Evolutionary conservation across 2,797 vertebrate species (phyloP).

Genomic region (Characodon lateralis): DNA sequence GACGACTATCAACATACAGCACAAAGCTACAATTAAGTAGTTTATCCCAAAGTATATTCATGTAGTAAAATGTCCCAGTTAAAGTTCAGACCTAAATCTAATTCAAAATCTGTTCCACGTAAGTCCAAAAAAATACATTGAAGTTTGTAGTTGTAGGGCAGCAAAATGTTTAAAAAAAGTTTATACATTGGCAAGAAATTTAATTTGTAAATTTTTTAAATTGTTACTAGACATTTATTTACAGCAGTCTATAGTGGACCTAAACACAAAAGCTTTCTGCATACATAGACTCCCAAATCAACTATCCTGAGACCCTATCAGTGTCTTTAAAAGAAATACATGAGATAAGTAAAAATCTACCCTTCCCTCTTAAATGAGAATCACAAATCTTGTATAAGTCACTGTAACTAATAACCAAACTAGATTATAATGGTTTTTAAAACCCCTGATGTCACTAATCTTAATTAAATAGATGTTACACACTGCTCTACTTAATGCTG

Average conservation of each 20-base stretch:
- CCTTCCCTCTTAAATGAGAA: not conserved
- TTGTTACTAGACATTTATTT: not conserved
- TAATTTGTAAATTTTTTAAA: not conserved
- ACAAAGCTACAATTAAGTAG: not conserved
- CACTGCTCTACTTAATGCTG: not conserved
- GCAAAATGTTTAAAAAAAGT: not conserved
- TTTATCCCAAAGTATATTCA: not conserved
- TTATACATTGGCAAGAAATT: not conserved
- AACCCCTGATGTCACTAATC: not conserved
- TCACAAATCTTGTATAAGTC: not conserved
- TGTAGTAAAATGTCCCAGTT: not conserved
- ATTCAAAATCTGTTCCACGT: not conserved
- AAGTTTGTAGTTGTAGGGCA: not conserved
- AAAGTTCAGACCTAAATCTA: not conserved
- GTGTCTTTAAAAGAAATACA: not conserved
- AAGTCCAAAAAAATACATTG: not conserved
- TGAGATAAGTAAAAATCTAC: not conserved
- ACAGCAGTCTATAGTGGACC: not conserved
- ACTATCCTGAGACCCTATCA: not conserved
- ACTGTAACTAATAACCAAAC: too few relatives aligned
- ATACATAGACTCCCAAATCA: not conserved
- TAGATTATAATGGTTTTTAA: not conserved
- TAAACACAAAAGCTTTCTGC: not conserved
- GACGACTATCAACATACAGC: not conserved
- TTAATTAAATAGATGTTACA: not conserved